phyloP scores from a whole-genome alignment of 2,797 vertebrate species.

The Dendrocincla fuliginosa region DNA sequence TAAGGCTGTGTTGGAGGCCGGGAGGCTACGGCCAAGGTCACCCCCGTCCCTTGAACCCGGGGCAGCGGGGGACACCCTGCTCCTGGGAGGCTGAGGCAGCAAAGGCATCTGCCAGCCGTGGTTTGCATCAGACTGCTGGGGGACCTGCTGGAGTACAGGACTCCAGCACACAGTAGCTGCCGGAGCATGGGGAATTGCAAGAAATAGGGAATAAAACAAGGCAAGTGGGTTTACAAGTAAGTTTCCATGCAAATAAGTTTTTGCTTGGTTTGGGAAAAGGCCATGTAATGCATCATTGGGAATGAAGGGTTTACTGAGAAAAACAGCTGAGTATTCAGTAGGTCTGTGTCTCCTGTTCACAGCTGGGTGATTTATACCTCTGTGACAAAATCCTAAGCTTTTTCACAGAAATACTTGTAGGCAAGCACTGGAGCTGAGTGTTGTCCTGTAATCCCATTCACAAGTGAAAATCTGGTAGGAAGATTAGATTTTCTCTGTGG shows the following conservation, averaged over 20 bases:
- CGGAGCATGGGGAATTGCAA: neutral
- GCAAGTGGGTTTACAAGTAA: neutral
- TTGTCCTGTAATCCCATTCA: neutral
- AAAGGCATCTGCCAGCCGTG: neutral
- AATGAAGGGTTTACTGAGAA: neutral
- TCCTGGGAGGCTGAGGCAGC: neutral
- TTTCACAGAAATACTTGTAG: neutral
- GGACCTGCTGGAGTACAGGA: neutral
- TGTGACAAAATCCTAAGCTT: neutral
- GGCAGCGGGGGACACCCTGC: neutral
- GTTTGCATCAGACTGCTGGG: neutral
- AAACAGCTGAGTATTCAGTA: neutral
- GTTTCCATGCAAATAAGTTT: neutral
- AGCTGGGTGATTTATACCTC: neutral
- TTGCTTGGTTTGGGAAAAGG: neutral
- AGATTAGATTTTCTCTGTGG: neutral
- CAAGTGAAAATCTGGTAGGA: neutral
- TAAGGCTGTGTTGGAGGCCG: neutral
- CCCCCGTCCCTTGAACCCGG: neutral
- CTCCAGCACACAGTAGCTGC: neutral
- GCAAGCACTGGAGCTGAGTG: neutral
- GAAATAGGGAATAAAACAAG: neutral
- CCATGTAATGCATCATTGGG: neutral
- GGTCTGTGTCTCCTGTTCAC: neutral
- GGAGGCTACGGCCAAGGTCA: neutral